A percentile compares a stretch with the other conserved stretches of the same genome.
Conservation (phyloP, 2,113 vertebrate genomes). For the Psittacus erithacus region DNA sequence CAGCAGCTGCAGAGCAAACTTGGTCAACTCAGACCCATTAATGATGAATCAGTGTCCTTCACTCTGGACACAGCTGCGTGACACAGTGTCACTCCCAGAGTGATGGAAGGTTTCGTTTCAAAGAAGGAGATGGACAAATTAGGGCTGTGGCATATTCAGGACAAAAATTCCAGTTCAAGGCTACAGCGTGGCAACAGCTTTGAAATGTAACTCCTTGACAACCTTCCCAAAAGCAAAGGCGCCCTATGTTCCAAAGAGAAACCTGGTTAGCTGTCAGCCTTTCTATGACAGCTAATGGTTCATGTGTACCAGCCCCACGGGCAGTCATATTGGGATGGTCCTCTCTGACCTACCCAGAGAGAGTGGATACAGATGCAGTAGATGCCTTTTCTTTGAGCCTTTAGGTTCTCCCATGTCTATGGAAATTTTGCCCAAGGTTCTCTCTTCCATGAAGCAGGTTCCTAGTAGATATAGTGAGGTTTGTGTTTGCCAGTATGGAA, state of each 20-base stretch:
- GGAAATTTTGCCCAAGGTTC: neutral
- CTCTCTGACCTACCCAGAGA: neutral
- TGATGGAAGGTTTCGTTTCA: neutral
- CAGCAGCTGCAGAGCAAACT: neutral
- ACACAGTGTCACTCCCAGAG: neutral
- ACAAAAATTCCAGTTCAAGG: neutral
- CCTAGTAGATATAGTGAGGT: neutral
- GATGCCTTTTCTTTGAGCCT: neutral
- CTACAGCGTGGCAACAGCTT: neutral
- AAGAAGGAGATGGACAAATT: neutral
- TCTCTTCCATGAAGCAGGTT: neutral
- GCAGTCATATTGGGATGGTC: neutral
- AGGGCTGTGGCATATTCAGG: neutral
- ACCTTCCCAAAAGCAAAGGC: slow-evolving; percentile 23
- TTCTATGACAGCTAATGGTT: neutral
- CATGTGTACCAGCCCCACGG: neutral
- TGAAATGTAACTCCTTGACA: neutral
- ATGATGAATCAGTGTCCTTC: neutral
- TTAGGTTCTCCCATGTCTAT: neutral
- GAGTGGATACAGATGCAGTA: neutral
- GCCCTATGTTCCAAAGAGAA: neutral
- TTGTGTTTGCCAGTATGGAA: neutral
- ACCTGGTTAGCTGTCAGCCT: neutral
- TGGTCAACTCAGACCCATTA: accelerated
- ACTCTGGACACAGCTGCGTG: accelerated